These are phyloP conservation scores for Hipposideros armiger DNA, from an alignment of 2,113 vertebrate species.

Conservation along the genomic window DNA sequence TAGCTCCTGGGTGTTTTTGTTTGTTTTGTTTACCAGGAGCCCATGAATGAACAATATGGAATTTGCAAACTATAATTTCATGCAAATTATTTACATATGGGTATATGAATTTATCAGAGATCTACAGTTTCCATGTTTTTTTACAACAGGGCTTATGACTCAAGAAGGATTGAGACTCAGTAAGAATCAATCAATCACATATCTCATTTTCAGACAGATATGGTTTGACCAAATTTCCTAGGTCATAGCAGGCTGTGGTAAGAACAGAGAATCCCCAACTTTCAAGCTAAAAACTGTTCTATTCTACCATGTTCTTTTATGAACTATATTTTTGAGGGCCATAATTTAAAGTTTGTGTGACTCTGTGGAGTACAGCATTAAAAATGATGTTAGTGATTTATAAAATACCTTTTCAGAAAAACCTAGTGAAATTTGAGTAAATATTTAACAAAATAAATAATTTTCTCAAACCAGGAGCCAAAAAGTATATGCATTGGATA, in stretches of 20 bases:
- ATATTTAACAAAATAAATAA: constrained; percentile 26
- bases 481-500: neutral
- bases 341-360: neutral
- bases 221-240: neutral
- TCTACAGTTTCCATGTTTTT: neutral
- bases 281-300: neutral
- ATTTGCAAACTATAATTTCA: neutral
- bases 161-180: neutral
- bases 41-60: neutral
- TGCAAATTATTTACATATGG: neutral
- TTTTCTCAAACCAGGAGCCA: neutral
- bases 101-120: neutral
- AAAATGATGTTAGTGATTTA: neutral
- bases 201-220: neutral
- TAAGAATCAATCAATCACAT: neutral
- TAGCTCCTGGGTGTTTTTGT: neutral
- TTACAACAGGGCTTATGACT: neutral
- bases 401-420: constrained; percentile 38
- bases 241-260: neutral
- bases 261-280: neutral
- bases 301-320: neutral
- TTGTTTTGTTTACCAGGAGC: neutral
- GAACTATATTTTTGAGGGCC: neutral
- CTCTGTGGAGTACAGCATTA: neutral
- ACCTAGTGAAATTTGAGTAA: neutral